Base-by-base conservation (phyloP, 2,797 vertebrate genomes). In the Rhinophrynus dorsalis region DNA sequence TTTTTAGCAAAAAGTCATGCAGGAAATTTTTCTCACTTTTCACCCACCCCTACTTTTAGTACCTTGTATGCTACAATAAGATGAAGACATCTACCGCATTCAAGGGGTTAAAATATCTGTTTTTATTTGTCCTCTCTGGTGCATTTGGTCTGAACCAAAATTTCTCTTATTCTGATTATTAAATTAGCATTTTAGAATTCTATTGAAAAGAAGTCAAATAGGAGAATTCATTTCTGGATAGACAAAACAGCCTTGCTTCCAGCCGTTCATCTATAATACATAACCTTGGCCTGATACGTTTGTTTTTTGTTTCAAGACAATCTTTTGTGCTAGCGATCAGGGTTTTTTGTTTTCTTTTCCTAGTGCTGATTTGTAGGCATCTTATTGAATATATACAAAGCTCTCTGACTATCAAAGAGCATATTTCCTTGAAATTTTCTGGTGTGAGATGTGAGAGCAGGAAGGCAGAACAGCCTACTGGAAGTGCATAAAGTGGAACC, bases 231-330 rank as follows among this genome's bases (percentile, higher is more conserved):
- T 37, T 8, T 37, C 20, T 56, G 52, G 17, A 35, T 9, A 8
- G 6, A 54, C 26, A 54, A n/a, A 54, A 26, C 10, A 15, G 15
- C 6, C 18, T 40, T 58, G 21, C 21, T 58, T 58, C 21, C 6
- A 58, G 37, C 23, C n/a, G 15, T 6, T 40, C 21, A 58, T 58
- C 21, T 40, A 40, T 58, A 40, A 58, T 58, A 58, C 11, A 58
- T 58, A 17, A 58, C 55, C 55, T 27, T 42, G 35, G 35, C 55
- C 18, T 3, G 17, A 26, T 23, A 37, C 12, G 27, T 40, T n/a
- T 27, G 23, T 17, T 58, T 13, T 26, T 26, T 40, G 35, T 23
- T 32, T 18, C 32, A 37, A 13, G 6, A 37, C 10, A 24, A 23
- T 9, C n/a, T 33, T 52, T 32, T 11, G 32, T 35, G 30, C 20